Evolutionary conservation across 2,797 vertebrate species (phyloP).

Genomic region (Fistularia tabacaria): DNA sequence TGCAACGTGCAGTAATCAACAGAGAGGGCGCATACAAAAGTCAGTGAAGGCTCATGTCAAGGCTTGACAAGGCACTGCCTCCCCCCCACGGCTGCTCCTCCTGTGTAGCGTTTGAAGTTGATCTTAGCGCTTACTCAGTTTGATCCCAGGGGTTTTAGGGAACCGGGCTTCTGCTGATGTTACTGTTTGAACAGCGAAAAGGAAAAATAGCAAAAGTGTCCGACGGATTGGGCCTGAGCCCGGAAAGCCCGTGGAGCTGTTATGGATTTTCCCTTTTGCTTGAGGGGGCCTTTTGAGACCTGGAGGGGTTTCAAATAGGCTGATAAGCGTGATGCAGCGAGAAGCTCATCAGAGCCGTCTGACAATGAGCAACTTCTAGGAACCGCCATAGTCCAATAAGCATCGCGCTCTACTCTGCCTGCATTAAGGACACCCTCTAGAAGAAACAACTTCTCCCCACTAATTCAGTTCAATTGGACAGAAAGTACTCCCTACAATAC

Average conservation of each 20-base stretch:
- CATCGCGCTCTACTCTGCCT: background rate
- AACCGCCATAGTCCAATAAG: background rate
- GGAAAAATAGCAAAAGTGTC: background rate
- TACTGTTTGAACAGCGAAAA: background rate
- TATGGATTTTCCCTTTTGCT: slow-evolving; percentile 40
- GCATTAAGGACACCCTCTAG: no score
- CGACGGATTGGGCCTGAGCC: slow-evolving; percentile 11
- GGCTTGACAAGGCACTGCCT: slow-evolving; percentile 11
- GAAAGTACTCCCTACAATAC: no score
- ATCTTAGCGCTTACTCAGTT: slow-evolving; percentile 5
- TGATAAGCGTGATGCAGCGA: slow-evolving; percentile 19
- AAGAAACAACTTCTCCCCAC: no score
- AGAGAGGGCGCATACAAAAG: slow-evolving; percentile 3
- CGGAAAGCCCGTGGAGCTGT: slow-evolving; percentile 7
- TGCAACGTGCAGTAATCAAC: slow-evolving; percentile 35
- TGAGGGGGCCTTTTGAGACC: slow-evolving; percentile 10
- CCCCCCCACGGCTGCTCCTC: background rate
- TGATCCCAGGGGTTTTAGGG: slow-evolving; percentile 9
- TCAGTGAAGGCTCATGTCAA: slow-evolving; percentile 7
- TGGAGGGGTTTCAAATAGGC: slow-evolving; percentile 36
- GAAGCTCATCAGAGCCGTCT: slow-evolving; percentile 6
- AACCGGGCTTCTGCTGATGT: slow-evolving; percentile 1
- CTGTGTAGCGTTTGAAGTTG: slow-evolving; percentile 13
- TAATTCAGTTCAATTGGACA: no score
- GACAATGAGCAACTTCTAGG: background rate